Conservation (phyloP, 1,140 invertebrate genomes). For the Cotesia vestalis region DNA sequence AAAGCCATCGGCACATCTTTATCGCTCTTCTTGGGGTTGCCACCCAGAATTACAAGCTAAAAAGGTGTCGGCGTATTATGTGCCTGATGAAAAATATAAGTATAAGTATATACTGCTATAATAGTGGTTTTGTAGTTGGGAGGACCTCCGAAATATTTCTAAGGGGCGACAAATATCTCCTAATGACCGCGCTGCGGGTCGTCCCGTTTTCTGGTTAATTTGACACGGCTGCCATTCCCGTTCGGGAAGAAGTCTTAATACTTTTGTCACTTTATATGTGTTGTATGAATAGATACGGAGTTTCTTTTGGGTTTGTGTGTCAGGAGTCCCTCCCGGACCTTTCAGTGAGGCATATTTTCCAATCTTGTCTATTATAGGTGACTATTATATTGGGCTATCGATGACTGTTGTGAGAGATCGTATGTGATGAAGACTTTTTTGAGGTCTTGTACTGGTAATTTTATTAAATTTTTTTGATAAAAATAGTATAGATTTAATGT, state of each 20-base stretch:
- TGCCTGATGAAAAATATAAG: too few species aligned
- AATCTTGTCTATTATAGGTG: too few species aligned
- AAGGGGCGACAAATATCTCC: slow-evolving; percentile 17
- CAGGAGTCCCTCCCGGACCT: neutral
- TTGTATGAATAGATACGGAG: too few species aligned
- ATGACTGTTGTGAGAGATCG: too few species aligned
- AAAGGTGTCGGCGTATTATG: neutral
- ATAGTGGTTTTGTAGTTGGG: too few species aligned
- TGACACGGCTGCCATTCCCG: slow-evolving; percentile 25
- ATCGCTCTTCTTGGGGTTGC: slow-evolving; percentile 12
- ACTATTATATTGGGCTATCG: too few species aligned
- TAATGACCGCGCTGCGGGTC: slow-evolving; percentile 24
- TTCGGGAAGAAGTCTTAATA: neutral
- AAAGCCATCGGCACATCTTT: slow-evolving; percentile 27
- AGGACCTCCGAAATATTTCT: neutral
- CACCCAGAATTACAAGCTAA: slow-evolving; percentile 21
- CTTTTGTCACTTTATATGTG: neutral
- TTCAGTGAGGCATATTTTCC: too few species aligned
- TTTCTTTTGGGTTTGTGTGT: neutral
- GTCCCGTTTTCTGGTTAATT: slow-evolving; percentile 28
- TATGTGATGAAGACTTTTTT: too few species aligned
- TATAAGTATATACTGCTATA: too few species aligned
- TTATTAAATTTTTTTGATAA: too few species aligned
- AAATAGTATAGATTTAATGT: too few species aligned
- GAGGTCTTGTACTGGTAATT: too few species aligned